Percentiles rank a stretch among this genome's conserved stretches.
Evolutionary conservation across 2,113 vertebrate species (phyloP).

Genomic region (Phoenicopterus ruber): DNA sequence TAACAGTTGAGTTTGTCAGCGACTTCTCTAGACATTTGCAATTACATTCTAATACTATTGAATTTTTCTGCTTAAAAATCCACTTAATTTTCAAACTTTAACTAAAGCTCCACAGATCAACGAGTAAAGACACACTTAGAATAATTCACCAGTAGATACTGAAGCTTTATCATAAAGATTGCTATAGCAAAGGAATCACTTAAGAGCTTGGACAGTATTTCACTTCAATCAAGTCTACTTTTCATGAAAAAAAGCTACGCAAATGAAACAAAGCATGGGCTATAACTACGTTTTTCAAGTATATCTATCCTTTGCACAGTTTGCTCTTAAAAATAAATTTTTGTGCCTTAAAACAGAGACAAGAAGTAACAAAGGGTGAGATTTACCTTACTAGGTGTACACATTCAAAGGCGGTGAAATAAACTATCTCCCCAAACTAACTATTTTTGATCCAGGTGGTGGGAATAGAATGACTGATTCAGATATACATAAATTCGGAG

Average conservation of each 20-base stretch:
- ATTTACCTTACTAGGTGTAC: background rate
- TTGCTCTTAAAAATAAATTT: background rate
- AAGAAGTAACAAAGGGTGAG: background rate
- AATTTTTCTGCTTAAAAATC: background rate
- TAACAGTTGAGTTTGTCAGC: background rate
- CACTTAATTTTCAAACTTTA: background rate
- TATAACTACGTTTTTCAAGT: background rate
- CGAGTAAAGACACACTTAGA: background rate
- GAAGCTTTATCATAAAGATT: background rate
- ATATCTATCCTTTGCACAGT: background rate
- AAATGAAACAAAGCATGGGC: background rate
- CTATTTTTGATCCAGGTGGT: background rate
- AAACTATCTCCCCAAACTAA: background rate
- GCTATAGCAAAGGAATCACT: background rate
- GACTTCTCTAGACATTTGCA: background rate
- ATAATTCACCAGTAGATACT: background rate
- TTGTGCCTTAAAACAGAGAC: background rate
- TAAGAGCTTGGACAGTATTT: background rate
- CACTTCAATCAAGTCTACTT: background rate
- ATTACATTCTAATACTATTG: background rate
- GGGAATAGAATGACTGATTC: background rate
- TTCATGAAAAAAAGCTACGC: background rate
- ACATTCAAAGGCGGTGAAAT: background rate
- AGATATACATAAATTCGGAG: background rate
- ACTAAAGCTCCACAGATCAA: background rate